phyloP scores from a whole-genome alignment of 1,140 invertebrate genomes.

The Pantala flavescens region DNA sequence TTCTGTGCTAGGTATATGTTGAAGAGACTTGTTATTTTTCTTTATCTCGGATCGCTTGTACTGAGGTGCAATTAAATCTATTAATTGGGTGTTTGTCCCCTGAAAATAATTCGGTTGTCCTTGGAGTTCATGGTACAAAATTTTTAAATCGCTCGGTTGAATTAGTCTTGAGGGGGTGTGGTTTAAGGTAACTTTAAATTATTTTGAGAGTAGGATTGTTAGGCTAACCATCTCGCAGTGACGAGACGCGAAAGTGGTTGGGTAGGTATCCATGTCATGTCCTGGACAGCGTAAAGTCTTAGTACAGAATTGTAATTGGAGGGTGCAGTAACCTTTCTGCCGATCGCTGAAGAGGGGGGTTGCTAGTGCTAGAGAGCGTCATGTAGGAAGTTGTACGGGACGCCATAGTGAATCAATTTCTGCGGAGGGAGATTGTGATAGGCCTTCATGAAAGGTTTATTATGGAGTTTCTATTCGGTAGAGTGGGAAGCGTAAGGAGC shows the following conservation, averaged over 20 bases:
- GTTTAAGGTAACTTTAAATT: background rate
- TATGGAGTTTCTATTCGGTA: background rate
- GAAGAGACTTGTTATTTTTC: no score
- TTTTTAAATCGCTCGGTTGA: no score
- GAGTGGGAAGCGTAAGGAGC: background rate
- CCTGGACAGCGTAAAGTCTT: background rate
- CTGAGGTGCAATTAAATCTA: no score
- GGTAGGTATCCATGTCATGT: background rate
- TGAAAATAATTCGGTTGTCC: no score
- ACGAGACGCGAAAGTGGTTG: background rate
- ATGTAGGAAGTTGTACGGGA: background rate
- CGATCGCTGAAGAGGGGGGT: background rate
- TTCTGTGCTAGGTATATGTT: no score
- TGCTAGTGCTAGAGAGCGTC: background rate
- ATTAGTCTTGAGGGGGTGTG: background rate
- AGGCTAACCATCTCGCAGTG: no score
- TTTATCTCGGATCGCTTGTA: no score
- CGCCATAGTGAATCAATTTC: conserved; percentile 4
- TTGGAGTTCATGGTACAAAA: no score
- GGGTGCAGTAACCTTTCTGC: background rate
- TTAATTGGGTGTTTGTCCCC: no score
- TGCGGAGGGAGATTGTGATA: background rate
- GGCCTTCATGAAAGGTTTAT: background rate
- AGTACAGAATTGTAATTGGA: background rate
- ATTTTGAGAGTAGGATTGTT: background rate